Evolutionary conservation across 2,113 vertebrate genomes (phyloP).

Genomic region (Sardina pilchardus): DNA sequence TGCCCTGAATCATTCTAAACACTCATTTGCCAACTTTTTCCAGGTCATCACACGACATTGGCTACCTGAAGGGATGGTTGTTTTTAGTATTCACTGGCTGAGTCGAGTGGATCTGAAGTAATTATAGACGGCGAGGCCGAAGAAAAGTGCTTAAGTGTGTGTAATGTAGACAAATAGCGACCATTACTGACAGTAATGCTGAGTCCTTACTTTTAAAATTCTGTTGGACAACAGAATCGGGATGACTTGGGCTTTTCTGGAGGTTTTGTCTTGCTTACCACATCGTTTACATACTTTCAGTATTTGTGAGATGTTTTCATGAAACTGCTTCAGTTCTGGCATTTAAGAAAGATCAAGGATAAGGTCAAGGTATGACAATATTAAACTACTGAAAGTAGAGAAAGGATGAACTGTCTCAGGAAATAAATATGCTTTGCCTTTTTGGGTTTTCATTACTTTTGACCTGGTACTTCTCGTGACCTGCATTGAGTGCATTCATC

Average conservation of each 20-base stretch:
- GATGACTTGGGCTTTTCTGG: neutral
- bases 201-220: neutral
- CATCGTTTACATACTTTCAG: too few relatives aligned
- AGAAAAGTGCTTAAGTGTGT: slow-evolving; percentile 19
- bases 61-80: neutral
- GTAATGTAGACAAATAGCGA: slow-evolving; percentile 55
- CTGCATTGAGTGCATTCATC: neutral
- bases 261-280: neutral
- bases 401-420: neutral
- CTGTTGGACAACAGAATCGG: neutral
- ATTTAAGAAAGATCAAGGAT: too few relatives aligned
- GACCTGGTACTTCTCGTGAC: too few relatives aligned
- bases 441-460: neutral
- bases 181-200: slow-evolving; percentile 49
- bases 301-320: too few relatives aligned
- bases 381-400: neutral
- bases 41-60: neutral
- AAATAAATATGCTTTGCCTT: neutral
- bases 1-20: neutral
- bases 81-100: neutral
- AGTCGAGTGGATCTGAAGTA: neutral
- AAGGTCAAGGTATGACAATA: too few relatives aligned
- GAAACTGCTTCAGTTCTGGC: too few relatives aligned
- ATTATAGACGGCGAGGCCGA: neutral
- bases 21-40: neutral